Evolutionary conservation across 2,888 invertebrate genomes (phyloP).

Genomic region (Sminthurides aquaticus): DNA sequence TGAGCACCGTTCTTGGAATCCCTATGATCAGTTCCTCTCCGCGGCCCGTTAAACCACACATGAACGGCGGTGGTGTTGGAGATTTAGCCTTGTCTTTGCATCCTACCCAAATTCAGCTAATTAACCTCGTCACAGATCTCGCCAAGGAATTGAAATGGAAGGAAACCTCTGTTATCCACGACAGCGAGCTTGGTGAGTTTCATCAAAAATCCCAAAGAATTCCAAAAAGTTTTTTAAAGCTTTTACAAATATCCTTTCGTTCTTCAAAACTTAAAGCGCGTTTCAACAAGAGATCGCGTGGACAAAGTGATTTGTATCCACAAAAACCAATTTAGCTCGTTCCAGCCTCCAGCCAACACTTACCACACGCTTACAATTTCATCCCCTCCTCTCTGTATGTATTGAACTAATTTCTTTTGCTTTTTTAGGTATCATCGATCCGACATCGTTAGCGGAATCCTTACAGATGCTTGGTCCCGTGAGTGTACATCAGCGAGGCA

Average conservation of each 20-base stretch:
- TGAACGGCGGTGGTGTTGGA: constrained; percentile 7
- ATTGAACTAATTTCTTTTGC: too few species aligned
- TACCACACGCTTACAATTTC: too few species aligned
- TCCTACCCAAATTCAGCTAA: constrained; percentile 38
- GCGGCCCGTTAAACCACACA: constrained; percentile 24
- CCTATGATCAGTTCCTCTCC: constrained; percentile 39
- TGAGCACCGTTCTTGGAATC: constrained; percentile 38
- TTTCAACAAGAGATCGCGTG: not conserved
- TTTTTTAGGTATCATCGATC: constrained; percentile 36
- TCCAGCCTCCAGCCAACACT: too few species aligned
- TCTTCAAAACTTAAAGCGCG: too few species aligned
- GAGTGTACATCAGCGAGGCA: constrained; percentile 35
- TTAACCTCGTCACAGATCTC: constrained; percentile 35
- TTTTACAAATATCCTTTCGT: too few species aligned
- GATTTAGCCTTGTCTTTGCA: constrained; percentile 36
- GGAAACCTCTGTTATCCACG: constrained; percentile 40
- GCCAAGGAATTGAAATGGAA: constrained; percentile 39
- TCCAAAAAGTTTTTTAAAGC: too few species aligned
- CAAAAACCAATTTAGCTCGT: too few species aligned
- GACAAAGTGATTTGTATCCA: too few species aligned
- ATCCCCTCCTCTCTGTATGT: too few species aligned
- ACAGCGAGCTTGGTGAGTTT: constrained; percentile 36
- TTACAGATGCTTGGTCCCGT: constrained; percentile 37
- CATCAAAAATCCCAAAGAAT: too few species aligned
- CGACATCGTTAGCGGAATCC: constrained; percentile 37